Conservation (phyloP, 30 jellyfish, hydroid and myxozoan genomes). For the Chrysaora quinquecirrha region DNA sequence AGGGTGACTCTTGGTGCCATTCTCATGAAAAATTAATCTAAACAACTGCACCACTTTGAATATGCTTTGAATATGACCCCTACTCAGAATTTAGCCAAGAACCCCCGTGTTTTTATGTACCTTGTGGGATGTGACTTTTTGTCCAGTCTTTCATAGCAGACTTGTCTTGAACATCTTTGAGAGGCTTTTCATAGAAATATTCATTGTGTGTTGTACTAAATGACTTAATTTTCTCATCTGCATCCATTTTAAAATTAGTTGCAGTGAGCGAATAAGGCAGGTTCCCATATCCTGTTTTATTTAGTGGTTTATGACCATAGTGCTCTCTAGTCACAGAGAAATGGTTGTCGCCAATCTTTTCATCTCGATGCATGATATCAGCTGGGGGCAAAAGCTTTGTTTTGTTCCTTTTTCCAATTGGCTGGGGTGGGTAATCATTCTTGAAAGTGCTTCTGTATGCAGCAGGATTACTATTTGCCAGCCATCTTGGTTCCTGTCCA, state of each 20-base stretch:
- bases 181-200: conserved; percentile 47
- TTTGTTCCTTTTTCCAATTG: conserved; percentile 18
- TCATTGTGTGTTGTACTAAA: conserved; percentile 73
- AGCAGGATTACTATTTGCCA: conserved; percentile 49
- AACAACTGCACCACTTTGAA: too few species aligned
- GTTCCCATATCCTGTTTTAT: conserved; percentile 33
- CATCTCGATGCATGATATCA: conserved; percentile 75
- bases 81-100: too few species aligned
- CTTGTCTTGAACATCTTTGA: conserved; percentile 28
- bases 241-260: conserved; percentile 88
- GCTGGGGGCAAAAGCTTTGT: conserved; percentile 80
- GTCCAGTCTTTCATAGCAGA: conserved; percentile 53
- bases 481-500: conserved; percentile 78
- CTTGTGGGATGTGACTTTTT: conserved; percentile 86
- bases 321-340: conserved; percentile 76
- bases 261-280: conserved; percentile 77
- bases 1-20: too few species aligned
- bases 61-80: too few species aligned
- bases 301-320: conserved; percentile 52
- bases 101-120: too few species aligned
- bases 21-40: too few species aligned
- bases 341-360: conserved; percentile 47
- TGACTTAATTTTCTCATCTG: conserved; percentile 71
- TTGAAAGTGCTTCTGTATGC: conserved; percentile 82
- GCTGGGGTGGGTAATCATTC: conserved; percentile 77